Evolutionary conservation across 1,140 invertebrate species (phyloP).

Genomic region (Polypedilum vanderplanki): DNA sequence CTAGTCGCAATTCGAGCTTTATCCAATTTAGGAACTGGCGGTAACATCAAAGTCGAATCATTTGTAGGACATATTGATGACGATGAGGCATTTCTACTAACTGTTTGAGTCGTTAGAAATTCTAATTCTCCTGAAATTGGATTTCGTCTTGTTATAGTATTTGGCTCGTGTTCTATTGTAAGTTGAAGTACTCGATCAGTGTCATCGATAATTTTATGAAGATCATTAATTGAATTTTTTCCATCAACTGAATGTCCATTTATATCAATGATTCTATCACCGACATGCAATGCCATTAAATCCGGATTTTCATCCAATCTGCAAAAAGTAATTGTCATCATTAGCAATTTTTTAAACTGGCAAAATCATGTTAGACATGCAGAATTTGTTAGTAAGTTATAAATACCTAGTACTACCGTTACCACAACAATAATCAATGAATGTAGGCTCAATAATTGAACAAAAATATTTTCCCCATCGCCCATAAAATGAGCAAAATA

Average conservation of each 20-base stretch:
- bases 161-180: slow-evolving; percentile 78
- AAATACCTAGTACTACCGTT: slow-evolving; percentile 40
- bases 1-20: not conserved
- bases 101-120: slow-evolving; percentile 15
- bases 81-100: not conserved
- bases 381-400: not conserved
- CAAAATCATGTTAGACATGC: not conserved
- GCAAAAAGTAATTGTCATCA: slow-evolving; percentile 35
- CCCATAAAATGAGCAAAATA: slow-evolving; percentile 31
- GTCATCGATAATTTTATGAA: slow-evolving; percentile 67
- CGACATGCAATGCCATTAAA: slow-evolving; percentile 77
- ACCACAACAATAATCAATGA: slow-evolving; percentile 42
- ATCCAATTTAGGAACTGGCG: slow-evolving; percentile 11
- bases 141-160: slow-evolving; percentile 50
- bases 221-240: slow-evolving; percentile 60
- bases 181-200: slow-evolving; percentile 69
- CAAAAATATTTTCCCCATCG: slow-evolving; percentile 41
- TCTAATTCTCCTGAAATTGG: slow-evolving; percentile 2
- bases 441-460: slow-evolving; percentile 38
- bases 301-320: slow-evolving; percentile 76
- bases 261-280: slow-evolving; percentile 85
- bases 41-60: not conserved
- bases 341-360: not conserved
- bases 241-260: slow-evolving; percentile 82
- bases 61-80: not conserved